phyloP scores from a whole-genome alignment of 2,888 invertebrate genomes.

The Trypoxylon attenuatum region DNA sequence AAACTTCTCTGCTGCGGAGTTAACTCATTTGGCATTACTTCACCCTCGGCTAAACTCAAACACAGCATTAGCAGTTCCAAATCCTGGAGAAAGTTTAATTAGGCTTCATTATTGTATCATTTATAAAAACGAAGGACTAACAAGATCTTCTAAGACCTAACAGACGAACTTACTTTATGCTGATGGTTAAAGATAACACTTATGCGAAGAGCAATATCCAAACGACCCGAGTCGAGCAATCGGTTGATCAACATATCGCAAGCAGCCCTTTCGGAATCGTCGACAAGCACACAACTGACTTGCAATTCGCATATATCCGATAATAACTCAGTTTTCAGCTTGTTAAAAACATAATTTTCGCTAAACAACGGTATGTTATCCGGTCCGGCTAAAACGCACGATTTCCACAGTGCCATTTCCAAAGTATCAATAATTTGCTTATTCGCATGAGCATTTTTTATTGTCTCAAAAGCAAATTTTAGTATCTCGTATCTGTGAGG shows the following conservation, averaged over 20 bases:
- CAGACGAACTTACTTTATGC: constrained; percentile 61
- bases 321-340: constrained; percentile 66
- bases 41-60: constrained; percentile 80
- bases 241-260: constrained; percentile 74
- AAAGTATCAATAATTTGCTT: constrained; percentile 62
- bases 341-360: constrained; percentile 55
- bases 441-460: constrained; percentile 59
- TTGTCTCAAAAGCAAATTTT: constrained; percentile 63
- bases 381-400: constrained; percentile 68
- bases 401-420: constrained; percentile 73
- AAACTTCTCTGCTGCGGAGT: constrained; percentile 80
- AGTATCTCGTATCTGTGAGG: constrained; percentile 64
- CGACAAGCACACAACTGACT: constrained; percentile 58
- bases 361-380: constrained; percentile 60
- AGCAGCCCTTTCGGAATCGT: constrained; percentile 57
- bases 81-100: constrained; percentile 64
- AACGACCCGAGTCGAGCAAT: constrained; percentile 77
- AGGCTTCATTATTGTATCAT: background rate
- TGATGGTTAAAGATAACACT: constrained; percentile 71
- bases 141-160: no score
- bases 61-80: constrained; percentile 80
- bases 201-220: constrained; percentile 79
- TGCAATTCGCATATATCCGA: constrained; percentile 57
- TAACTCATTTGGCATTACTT: constrained; percentile 79
- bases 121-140: background rate